Evolutionary conservation across 2,888 invertebrate species (phyloP), one percentile per base, ranked within the genome.

Genomic region (Calliopum simillimum): DNA sequence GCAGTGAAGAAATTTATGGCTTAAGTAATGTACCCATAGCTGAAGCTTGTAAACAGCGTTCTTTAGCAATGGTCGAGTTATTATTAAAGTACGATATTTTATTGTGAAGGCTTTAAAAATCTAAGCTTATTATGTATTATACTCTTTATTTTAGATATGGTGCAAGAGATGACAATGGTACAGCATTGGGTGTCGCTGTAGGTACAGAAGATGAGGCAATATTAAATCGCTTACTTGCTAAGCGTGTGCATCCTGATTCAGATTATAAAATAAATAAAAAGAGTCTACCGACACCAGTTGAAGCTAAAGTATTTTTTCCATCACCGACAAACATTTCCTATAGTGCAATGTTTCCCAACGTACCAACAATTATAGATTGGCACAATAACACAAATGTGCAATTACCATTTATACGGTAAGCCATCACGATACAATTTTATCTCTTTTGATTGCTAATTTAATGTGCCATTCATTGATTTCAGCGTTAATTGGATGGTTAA

Each of bases 251-350:
- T 85, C 91, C 94, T 0, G 99, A 99, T 86, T 93, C 94, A 0
- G 98, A 98, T 80, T 94, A 93, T 85, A 95, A 95, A 86, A 92
- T 99, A 61, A 97, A 98, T 87, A 96, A 95, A 83, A 93, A 94
- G 75, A 91, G 92, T 1, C 90, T 97, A 86, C 84, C 85, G 23
- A 86, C 87, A 14, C 88, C 89, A 1, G 87, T 89, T 4, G 86
- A 88, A 41, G 84, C 85, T 12, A 83, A 82, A 71, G 84, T 84
- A 3, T 84, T 85, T 63, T 70, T 81, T 67, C 88, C 87, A 11
- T 84, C 90, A 1, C 89, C 91, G 81, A 90, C 89, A 53, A 89
- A 90, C 23, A 89, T 93, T 47, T 93, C 94, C 0, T 94, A 93
- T 84, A 93, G 92, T 77, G 90, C 93, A 12, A 88, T 95, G 78